Conservation (phyloP, 2,888 invertebrate genomes). For the Congeria kusceri region DNA sequence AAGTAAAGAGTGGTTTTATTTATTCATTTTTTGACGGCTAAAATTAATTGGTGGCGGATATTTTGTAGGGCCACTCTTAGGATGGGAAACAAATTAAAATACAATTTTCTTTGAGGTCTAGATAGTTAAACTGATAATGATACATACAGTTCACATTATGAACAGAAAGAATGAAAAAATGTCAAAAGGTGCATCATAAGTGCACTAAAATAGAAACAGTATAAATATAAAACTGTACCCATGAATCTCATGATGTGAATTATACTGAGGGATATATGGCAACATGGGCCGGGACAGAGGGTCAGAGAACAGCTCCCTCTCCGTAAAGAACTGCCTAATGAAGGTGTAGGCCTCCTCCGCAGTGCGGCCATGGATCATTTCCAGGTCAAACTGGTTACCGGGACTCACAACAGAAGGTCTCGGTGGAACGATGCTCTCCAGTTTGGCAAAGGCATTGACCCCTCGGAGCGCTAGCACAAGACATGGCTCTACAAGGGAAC, state of each 20-base stretch:
- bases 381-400: constrained; percentile 56
- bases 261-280: constrained; percentile 71
- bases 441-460: constrained; percentile 77
- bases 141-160: too few species aligned
- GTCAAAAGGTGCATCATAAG: too few species aligned
- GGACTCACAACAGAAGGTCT: constrained; percentile 41
- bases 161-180: too few species aligned
- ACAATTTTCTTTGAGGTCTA: too few species aligned
- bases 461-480: constrained; percentile 79
- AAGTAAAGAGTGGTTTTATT: too few species aligned
- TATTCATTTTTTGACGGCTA: too few species aligned
- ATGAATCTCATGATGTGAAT: constrained; percentile 26
- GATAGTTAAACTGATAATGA: too few species aligned
- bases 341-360: constrained; percentile 79
- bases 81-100: too few species aligned
- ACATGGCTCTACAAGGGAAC: constrained; percentile 75
- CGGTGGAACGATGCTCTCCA: constrained; percentile 66
- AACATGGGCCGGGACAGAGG: constrained; percentile 73
- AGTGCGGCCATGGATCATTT: constrained; percentile 78
- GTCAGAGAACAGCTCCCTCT: constrained; percentile 80
- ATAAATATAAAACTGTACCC: too few species aligned
- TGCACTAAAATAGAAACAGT: too few species aligned
- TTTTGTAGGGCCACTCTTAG: too few species aligned
- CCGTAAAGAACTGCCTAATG: constrained; percentile 79
- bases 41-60: too few species aligned